A percentile compares a stretch with the other conserved stretches of the same genome.
These are phyloP conservation scores for Schizaphis graminum DNA, from an alignment of 2,888 invertebrate genomes.

Conservation along the genomic window DNA sequence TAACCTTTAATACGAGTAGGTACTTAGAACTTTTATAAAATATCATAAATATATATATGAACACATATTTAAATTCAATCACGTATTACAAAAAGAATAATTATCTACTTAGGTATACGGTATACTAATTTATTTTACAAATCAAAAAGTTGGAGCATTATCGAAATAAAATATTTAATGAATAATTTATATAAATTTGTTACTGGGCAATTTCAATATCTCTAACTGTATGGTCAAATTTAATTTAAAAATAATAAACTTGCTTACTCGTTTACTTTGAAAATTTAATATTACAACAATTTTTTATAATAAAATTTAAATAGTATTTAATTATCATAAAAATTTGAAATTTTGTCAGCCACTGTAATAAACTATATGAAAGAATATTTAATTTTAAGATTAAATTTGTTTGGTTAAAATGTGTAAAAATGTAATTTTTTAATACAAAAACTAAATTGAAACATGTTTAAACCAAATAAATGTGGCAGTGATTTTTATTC, in stretches of 20 bases:
- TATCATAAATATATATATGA: slow-evolving; percentile 30
- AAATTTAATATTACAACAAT: not conserved
- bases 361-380: not conserved
- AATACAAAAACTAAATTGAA: not conserved
- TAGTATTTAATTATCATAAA: not conserved
- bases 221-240: not conserved
- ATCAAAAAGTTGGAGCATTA: not conserved
- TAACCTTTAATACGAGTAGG: not conserved
- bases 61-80: slow-evolving; percentile 55
- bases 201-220: not conserved
- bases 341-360: not conserved
- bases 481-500: slow-evolving; percentile 27
- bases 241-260: not conserved
- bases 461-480: not conserved
- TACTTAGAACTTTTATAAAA: slow-evolving; percentile 8
- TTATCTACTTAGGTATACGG: not conserved
- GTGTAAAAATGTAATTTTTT: not conserved
- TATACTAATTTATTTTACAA: not conserved
- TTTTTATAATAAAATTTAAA: not conserved
- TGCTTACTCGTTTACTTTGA: not conserved
- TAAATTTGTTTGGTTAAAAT: not conserved
- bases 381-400: not conserved
- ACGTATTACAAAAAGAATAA: slow-evolving; percentile 1
- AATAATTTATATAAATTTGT: not conserved
- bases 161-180: not conserved